Evolutionary conservation across 2,797 vertebrate species (phyloP), one percentile per base, ranked within the genome.

Genomic region (Amphiprion clarkii): DNA sequence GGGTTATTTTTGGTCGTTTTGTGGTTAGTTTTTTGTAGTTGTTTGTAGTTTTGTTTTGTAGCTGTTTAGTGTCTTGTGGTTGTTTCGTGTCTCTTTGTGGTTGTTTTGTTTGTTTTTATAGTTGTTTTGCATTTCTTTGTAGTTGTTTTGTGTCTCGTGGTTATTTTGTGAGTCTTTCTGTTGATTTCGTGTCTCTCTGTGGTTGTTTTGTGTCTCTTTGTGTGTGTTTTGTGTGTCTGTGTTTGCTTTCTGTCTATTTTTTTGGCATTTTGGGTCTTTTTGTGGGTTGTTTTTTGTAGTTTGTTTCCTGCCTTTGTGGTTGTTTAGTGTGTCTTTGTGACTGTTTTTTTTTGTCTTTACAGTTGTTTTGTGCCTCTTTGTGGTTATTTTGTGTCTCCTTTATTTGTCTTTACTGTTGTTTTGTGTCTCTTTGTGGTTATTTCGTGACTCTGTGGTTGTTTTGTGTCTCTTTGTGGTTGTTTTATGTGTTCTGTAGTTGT

Each of bases 181-280:
- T 0, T 49, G n/a, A 0, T 49, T 8, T 0, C 2, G 17, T 49
- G 2, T 8, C 7, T 19, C 2, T n/a, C 1, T n/a, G 4, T 5
- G 19, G 6, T 8, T 9, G 5, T n/a, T n/a, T 49, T 2, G 7
- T 10, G 6, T 49, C 46, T 1, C 6, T 19, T n/a, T 19, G 17
- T 48, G 7, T 5, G 7, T 48, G 19, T 48, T 19, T 6, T 48
- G 2, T 19, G 46, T 2, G 0, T 19, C 19, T 6, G n/a, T 49
- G 19, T 21, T 1, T 49, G 46, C 21, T 49, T 49, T 14, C 12
- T 68, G 17, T 33, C 17, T 68, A n/a, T n/a, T n/a, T n/a, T n/a
- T n/a, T n/a, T n/a, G n/a, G n/a, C n/a, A n/a, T n/a, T n/a, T n/a
- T n/a, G n/a, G n/a, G n/a, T n/a, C n/a, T n/a, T n/a, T n/a, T n/a